Percentiles rank a stretch among this genome's conserved stretches.
Evolutionary conservation across 1,140 invertebrate species (phyloP).

Genomic region (Calliopsis andreniformis): DNA sequence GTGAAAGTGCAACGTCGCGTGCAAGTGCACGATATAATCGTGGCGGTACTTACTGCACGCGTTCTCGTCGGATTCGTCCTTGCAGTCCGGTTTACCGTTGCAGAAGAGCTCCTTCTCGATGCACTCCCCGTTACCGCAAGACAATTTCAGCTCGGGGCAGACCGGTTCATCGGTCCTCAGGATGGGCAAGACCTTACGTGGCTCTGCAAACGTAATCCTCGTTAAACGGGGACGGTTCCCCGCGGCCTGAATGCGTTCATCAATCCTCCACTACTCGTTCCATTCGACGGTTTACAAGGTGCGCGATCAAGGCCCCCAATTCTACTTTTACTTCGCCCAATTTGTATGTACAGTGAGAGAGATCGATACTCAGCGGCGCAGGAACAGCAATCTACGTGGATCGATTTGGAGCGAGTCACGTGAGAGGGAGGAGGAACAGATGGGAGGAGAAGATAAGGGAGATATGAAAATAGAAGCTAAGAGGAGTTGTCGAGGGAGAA

Average conservation of each 20-base stretch:
- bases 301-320: slow-evolving; percentile 20
- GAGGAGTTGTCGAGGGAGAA: too few relatives aligned
- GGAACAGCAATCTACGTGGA: slow-evolving; percentile 21
- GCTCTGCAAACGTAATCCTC: slow-evolving; percentile 85
- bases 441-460: background rate
- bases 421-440: background rate
- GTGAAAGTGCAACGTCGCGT: too few relatives aligned
- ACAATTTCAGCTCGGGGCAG: slow-evolving; percentile 92
- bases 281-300: slow-evolving; percentile 2
- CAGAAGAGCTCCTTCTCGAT: slow-evolving; percentile 95
- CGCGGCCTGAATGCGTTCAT: background rate
- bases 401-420: background rate
- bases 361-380: slow-evolving; percentile 25
- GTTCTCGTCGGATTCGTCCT: slow-evolving; percentile 97
- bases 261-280: slow-evolving; percentile 16
- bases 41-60: slow-evolving; percentile 91
- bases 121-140: slow-evolving; percentile 94
- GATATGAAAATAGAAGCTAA: background rate
- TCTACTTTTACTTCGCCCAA: slow-evolving; percentile 46
- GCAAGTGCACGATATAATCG: background rate
- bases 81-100: slow-evolving; percentile 95
- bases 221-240: slow-evolving; percentile 45
- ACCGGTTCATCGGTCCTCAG: slow-evolving; percentile 95
- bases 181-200: slow-evolving; percentile 92
- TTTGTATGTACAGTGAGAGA: slow-evolving; percentile 33